Percentiles rank a stretch among this genome's conserved stretches.
Conservation (phyloP, 2,797 vertebrate genomes). For the Diglossa cyanea region DNA sequence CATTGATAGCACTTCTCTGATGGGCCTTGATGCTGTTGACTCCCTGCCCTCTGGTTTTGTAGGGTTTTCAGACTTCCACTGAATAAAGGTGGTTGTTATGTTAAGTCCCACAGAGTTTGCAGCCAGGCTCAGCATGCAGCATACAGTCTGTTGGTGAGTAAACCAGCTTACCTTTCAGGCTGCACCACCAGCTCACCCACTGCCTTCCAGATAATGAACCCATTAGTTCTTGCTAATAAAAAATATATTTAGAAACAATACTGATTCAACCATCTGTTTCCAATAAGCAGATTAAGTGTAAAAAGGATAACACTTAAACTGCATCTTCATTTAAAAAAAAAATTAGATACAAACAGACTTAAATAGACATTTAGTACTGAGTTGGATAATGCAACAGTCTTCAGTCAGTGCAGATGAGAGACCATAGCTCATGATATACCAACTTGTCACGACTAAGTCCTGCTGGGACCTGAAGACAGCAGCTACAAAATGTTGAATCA, state of each 20-base stretch:
- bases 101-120: not conserved
- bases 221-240: not conserved
- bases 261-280: not conserved
- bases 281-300: not conserved
- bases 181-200: not conserved
- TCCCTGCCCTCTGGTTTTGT: not conserved
- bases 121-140: not conserved
- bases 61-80: not conserved
- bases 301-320: not conserved
- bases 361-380: not conserved
- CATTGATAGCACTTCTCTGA: not conserved
- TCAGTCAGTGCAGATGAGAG: not conserved
- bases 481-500: conserved; percentile 7
- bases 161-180: not conserved
- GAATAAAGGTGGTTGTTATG: rapidly evolving
- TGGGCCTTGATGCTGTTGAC: not conserved
- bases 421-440: not conserved
- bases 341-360: not conserved
- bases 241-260: not conserved
- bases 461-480: not conserved
- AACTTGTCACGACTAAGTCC: not conserved
- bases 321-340: not conserved
- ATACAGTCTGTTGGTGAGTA: not conserved
- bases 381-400: not conserved
- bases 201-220: not conserved